Base-by-base conservation (phyloP, 2,113 vertebrate species). In the Panurus biarmicus region DNA sequence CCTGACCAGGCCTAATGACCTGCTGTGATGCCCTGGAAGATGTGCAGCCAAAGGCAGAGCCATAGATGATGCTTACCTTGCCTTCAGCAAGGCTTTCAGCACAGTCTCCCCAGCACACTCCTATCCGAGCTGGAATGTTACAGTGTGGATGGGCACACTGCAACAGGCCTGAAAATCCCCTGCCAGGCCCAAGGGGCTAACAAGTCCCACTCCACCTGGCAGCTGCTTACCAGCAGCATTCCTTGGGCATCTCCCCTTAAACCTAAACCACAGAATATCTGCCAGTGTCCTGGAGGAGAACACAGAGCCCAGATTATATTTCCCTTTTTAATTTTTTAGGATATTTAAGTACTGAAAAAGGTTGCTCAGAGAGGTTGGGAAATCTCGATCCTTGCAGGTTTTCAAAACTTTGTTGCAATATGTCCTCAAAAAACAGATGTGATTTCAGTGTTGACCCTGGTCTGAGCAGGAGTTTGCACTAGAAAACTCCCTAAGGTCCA, bases 221-320 rank as follows among this genome's bases (percentile, higher is more conserved):
- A 75, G 62, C 47, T 66, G 54, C 29, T 79, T 26, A 48, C 33
- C 72, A 67, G 18, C 4, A 7, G 29, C 1, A 0, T 19, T 61
- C n/a, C n/a, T 66, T 54, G n/a, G 24, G 31, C 72, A 48, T 7
- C 11, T 26, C 61, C 65, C 18, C 54, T 67, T 33, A 56, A 5
- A 65, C 45, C 40, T 57, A 14, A 2, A 1, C 24, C 33, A 48
- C 0, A 1, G n/a, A 51, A 1, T 57, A 35, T 11, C 45, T 47
- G 36, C 24, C 14, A 29, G 42, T 40, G 36, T 36, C 31, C 42
- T 36, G 60, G 31, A 85, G 48, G 12, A 84, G 14, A 77, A 74
- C 25, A 54, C 11, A 44, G 31, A 78, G 14, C 14, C 42, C 14
- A 51, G 10, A 23, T 64, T 71, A n/a, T 51, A 80, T 28, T 66